Base-by-base conservation (phyloP, 2,113 vertebrate genomes). In the Oriolus oriolus region DNA sequence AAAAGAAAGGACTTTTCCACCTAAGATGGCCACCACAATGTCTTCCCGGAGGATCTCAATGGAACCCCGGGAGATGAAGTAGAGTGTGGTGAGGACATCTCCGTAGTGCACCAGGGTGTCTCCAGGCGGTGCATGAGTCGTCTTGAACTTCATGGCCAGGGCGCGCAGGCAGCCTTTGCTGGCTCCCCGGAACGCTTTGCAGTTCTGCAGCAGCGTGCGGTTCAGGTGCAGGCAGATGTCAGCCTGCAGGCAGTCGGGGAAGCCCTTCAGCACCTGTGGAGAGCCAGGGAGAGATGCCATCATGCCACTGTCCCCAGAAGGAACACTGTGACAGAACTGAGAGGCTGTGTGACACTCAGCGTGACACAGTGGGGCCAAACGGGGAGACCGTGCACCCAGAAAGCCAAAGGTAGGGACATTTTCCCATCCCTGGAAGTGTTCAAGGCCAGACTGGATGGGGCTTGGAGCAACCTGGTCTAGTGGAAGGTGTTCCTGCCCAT, bases 201-300 rank as follows among this genome's bases (percentile, higher is more conserved):
- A 99, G 98, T 99, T 98, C 97, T 99, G 98, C 52, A 99, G 98
- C 89, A 99, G 98, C 2, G 97, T 98, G 64, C 99, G 99, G 98
- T 99, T 99, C 96, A 99, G 96, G 91, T 99, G 99, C 64, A 99
- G 98, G 96, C 99, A 99, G 98, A 99, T 99, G 95, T 99, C 99
- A 0, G 99, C 99, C 97, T 99, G 99, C 88, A 99, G 98, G 97
- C 99, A 99, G 98, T 99, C 99, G 0, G 99, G 99, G 95, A 99
- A 99, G 33, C 99, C 99, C 95, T 99, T 99, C 96, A 99, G 96
- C 91, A 99, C 99, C 99, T 99, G 97, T 6, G 23, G 71, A 61
- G 87, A 84, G 14, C 6, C 3, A 50, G 10, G 87, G 21, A 21
- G 33, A 61, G 54, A 52, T 54, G 66, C 26, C 41, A 39, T 52